phyloP scores from a whole-genome alignment of 2,797 vertebrate species.

The Danio aesculapii region DNA sequence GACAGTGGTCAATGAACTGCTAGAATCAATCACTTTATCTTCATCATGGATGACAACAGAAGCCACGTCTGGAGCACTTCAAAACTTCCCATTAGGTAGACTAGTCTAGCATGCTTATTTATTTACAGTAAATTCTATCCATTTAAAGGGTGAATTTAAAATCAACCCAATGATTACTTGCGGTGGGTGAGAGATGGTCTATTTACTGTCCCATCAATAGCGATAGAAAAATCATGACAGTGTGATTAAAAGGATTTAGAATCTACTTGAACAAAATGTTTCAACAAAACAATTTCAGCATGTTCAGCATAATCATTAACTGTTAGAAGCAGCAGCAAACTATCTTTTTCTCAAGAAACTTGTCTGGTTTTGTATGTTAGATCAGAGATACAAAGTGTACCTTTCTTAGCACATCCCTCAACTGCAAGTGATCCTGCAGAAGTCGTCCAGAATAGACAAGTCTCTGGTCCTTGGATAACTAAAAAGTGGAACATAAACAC shows the following conservation, averaged over 20 bases:
- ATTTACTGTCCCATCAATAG: not conserved
- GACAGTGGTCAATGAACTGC: no score
- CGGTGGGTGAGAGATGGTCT: not conserved
- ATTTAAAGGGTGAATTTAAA: not conserved
- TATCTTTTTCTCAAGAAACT: not conserved
- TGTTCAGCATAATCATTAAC: not conserved
- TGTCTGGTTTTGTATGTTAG: not conserved
- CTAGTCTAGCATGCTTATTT: no score
- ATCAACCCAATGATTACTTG: not conserved
- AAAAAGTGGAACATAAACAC: slow-evolving; percentile 62
- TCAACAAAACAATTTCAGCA: not conserved
- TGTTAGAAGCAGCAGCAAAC: not conserved
- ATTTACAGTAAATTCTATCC: no score
- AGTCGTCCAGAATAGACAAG: slow-evolving; percentile 95
- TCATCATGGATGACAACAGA: no score
- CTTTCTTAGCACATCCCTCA: slow-evolving; percentile 95
- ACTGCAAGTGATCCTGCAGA: slow-evolving; percentile 93
- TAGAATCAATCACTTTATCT: no score
- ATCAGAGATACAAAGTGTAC: slow-evolving; percentile 69
- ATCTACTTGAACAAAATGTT: not conserved
- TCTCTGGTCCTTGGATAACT: slow-evolving; percentile 93
- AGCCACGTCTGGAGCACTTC: no score
- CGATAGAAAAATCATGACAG: not conserved
- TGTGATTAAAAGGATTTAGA: not conserved
- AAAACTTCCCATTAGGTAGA: no score